Evolutionary conservation across 2,113 vertebrate genomes (phyloP), one percentile per base, ranked within the genome.

Genomic region (Antechinus stuartii): DNA sequence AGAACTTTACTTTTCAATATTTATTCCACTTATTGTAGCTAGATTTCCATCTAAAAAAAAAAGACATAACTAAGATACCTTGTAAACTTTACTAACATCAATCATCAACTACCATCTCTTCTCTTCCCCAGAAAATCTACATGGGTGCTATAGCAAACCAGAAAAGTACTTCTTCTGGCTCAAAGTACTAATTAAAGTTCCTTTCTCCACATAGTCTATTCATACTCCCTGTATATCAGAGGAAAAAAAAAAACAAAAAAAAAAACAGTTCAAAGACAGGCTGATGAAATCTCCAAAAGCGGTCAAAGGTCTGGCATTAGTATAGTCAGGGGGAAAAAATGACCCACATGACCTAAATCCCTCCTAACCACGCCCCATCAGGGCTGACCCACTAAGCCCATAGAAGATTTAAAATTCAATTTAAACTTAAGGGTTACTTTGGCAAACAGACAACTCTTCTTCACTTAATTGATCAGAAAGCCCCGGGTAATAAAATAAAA

Each of bases 391-490:
- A 95, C 92, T 93, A 96, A 97, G 97, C 92, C 50, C 84, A 96
- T 96, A 92, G 95, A 93, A 96, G 93, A 95, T 94, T 94, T 97
- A 92, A 95, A 97, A 93, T 97, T 96, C 96, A 96, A 97, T 97
- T 97, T 97, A 96, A 98, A 97, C 90, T 52, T 95, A 97, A 96
- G 91, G 94, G 95, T 96, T 97, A 96, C 91, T 96, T 93, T 98
- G 98, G 97, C 95, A 93, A 24, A 54, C 56, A 93, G 94, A 92
- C 94, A 96, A n/a, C 57, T 95, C 94, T 93, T 91, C 12, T 97
- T 84, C 96, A 54, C n/a, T 95, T 97, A 95, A 98, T 97, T 98
- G 98, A 98, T 98, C 97, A 97, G 96, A 95, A 25, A 19, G 91
- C 97, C 95, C 96, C 96, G 53, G 0, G 0, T 94, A 97, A 98